These are phyloP conservation scores for Pseudomyrmex sp. DNA, from an alignment of 1,140 invertebrate genomes.

Conservation along the genomic window DNA sequence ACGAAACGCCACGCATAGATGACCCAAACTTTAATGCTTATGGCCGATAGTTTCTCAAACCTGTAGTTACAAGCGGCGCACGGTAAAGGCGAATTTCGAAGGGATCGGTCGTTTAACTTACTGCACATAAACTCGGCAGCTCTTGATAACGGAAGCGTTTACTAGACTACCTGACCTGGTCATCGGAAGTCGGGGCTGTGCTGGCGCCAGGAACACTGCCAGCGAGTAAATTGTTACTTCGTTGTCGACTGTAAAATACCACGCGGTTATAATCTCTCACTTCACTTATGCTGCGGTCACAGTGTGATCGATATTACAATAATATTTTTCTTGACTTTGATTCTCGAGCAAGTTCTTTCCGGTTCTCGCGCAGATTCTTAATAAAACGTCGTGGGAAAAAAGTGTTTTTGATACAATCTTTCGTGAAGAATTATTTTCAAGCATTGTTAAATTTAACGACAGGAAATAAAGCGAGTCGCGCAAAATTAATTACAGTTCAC, in stretches of 20 bases:
- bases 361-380: not conserved
- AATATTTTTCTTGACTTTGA: not conserved
- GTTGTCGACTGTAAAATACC: conserved; percentile 53
- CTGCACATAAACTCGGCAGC: conserved; percentile 59
- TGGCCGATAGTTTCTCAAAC: not conserved
- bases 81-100: conserved; percentile 50
- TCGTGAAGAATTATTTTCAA: not conserved
- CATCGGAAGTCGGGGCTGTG: conserved; percentile 65
- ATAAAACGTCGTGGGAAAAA: conserved; percentile 1
- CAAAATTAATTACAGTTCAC: conserved; percentile 63
- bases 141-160: conserved; percentile 69
- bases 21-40: not conserved
- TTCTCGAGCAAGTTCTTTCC: conserved; percentile 9
- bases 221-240: conserved; percentile 71
- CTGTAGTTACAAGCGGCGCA: not conserved
- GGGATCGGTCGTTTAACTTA: conserved; percentile 65
- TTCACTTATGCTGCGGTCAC: not conserved
- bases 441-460: not conserved
- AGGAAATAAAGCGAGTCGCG: not conserved
- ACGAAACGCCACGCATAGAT: not conserved
- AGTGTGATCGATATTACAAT: not conserved
- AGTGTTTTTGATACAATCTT: conserved; percentile 7
- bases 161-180: conserved; percentile 65
- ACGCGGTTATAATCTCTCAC: conserved; percentile 30
- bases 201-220: conserved; percentile 67